phyloP scores from a whole-genome alignment of 2,797 vertebrate species.

The Mustela erminea region DNA sequence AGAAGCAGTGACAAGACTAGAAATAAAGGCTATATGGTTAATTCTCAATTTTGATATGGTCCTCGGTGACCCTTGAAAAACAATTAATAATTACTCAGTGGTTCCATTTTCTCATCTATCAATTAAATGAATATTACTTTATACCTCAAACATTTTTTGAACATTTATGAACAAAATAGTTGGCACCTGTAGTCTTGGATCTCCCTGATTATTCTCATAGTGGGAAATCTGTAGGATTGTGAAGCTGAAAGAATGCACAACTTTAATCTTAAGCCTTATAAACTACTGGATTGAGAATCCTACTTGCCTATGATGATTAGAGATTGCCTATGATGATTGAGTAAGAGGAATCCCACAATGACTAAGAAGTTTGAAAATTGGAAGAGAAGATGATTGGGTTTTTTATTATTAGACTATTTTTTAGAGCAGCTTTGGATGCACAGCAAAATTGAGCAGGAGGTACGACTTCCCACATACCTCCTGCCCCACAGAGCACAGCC shows the following conservation, averaged over 20 bases:
- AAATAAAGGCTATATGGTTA: not conserved
- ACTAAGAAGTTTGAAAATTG: conserved; percentile 52
- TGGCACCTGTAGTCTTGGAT: conserved; percentile 14
- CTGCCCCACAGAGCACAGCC: not conserved
- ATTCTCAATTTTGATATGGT: not conserved
- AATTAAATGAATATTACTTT: conserved; percentile 51
- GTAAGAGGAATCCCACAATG: not conserved
- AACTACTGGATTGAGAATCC: not conserved
- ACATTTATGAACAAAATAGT: conserved; percentile 42
- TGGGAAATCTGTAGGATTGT: conserved; percentile 33
- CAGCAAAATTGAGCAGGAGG: not conserved
- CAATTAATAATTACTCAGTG: not conserved
- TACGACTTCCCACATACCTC: not conserved
- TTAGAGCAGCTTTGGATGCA: conserved; percentile 24
- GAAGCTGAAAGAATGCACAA: not conserved
- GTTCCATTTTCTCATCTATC: not conserved
- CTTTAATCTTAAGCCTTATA: conserved; percentile 34
- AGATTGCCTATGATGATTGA: no score
- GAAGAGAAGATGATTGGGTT: not conserved
- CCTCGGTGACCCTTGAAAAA: not conserved
- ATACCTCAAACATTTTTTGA: not conserved
- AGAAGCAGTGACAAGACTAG: conserved; percentile 24
- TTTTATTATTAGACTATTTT: not conserved
- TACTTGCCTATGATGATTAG: not conserved
- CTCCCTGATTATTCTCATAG: not conserved